A percentile compares a stretch with the other conserved stretches of the same genome.
Evolutionary conservation across 2,797 vertebrate genomes (phyloP).

Genomic region (Gymnothorax reevesii): DNA sequence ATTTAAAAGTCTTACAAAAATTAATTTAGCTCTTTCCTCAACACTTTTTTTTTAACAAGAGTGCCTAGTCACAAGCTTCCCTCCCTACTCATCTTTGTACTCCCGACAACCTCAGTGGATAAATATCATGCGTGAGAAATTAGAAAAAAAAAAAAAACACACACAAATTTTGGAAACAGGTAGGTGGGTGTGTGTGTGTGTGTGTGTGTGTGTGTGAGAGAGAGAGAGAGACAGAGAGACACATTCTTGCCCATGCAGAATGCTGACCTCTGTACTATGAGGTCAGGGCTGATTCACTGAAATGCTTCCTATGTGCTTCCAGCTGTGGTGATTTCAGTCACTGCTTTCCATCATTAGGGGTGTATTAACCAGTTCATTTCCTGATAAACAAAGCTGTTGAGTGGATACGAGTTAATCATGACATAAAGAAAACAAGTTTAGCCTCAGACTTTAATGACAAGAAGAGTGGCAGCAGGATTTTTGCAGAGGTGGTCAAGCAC

Average conservation of each 20-base stretch:
- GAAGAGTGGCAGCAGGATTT: neutral
- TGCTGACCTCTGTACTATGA: neutral
- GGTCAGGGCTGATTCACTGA: neutral
- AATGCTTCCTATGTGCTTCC: neutral
- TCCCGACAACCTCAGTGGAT: neutral
- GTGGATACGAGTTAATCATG: constrained; percentile 45
- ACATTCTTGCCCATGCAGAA: neutral
- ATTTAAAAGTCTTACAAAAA: too few species aligned
- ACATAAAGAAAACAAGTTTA: neutral
- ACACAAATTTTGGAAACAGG: too few species aligned
- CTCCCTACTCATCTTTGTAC: neutral
- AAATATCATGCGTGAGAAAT: too few species aligned
- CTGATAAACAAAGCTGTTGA: constrained; percentile 54
- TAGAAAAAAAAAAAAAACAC: too few species aligned
- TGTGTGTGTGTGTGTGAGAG: too few species aligned
- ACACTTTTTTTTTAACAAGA: neutral
- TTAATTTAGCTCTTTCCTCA: neutral
- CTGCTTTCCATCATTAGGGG: constrained; percentile 47
- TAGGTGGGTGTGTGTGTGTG: too few species aligned
- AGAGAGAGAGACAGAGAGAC: neutral
- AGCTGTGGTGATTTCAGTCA: neutral
- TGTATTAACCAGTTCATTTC: constrained; percentile 63
- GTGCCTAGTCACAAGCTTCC: neutral
- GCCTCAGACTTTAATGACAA: neutral
- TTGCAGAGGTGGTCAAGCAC: neutral